Evolutionary conservation across 2,797 vertebrate genomes (phyloP), one percentile per base, ranked within the genome.

Genomic region (Anableps anableps): DNA sequence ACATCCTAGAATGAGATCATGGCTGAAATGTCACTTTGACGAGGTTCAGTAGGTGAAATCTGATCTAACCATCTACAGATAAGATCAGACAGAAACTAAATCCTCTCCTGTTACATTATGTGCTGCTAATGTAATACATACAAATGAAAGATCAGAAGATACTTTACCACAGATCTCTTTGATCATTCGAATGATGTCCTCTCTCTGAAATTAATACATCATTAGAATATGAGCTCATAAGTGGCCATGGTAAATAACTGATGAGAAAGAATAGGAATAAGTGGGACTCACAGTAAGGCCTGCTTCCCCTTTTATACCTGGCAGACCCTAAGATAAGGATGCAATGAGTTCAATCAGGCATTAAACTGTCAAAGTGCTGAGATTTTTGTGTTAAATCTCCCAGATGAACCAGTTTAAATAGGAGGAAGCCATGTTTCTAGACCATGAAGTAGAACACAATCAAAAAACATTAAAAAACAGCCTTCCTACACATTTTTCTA

Each of bases 171-270:
- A 97, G 89, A 97, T 97, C 92, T 98, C 97, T 91, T 96, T 97
- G 90, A 98, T 97, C 96, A 98, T 94, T 87, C 96, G 96, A 90
- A 98, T 97, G 83, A 98, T 94, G 88, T 97, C 97, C 87, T 98
- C 97, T 94, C 96, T 97, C 96, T 97, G 93, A 85, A 93, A 95
- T 43, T 0, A 83, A 92, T 60, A 85, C 64, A 87, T 9, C 68
- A 62, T 72, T 48, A 78, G 34, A 81, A 41, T 26, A 31, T 79
- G 73, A 91, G 83, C 31, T 29, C 5, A 79, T 21, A 55, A 70
- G 81, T 74, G 60, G 74, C 47, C 43, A 72, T 1, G 11, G 84
- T 21, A 34, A 75, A 53, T 13, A 70, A 38, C 45, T 4, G 23
- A n/a, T 64, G 11, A 43, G 29, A 36, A 74, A 38, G 29, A 21